Evolutionary conservation across 2,888 invertebrate genomes (phyloP), one percentile per base, ranked within the genome.

Genomic region (Panzeria rudis): DNA sequence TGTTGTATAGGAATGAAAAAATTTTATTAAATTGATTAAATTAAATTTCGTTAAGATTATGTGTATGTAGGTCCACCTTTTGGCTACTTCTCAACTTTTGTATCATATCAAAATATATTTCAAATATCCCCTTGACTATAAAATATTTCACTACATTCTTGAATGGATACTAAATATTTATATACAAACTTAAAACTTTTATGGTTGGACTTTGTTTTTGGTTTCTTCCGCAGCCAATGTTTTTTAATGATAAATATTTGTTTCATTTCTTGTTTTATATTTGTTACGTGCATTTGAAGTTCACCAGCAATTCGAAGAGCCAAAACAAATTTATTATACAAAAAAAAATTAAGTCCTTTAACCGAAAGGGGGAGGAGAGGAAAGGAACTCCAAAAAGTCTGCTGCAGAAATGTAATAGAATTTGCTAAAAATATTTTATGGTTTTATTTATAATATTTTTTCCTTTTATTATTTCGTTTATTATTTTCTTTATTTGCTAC

Each of bases 211-310:
- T 44, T 50, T 50, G 17, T 20, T 50, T 20, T 23, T 23, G 20
- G 17, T 59, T 25, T 47, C 29, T 20, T 35, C 44, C 25, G n/a
- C 11, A 76, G 25, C n/a, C 66, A 68, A 68, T 29, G 13, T 41
- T 81, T 81, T n/a, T n/a, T 80, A 81, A 73, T 73, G 61, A 62
- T 61, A 77, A 72, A 68, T 68, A 77, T 77, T 77, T 84, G 29
- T 68, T 76, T 76, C 64, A 66, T 77, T 81, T 62, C 73, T 61
- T 73, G 44, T 77, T 73, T 81, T 77, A 73, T 73, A 66, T 52
- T 41, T 73, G 69, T 29, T 54, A 64, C 56, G 75, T 72, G 69
- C 59, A 77, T 78, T 79, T 76, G 75, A 82, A 69, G 69, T 82
- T 69, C 15, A 15, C 62, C 61, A 75, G 68, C n/a, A 77, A 66